phyloP scores from a whole-genome alignment of 2,113 vertebrate genomes.

The Climacteris rufus region DNA sequence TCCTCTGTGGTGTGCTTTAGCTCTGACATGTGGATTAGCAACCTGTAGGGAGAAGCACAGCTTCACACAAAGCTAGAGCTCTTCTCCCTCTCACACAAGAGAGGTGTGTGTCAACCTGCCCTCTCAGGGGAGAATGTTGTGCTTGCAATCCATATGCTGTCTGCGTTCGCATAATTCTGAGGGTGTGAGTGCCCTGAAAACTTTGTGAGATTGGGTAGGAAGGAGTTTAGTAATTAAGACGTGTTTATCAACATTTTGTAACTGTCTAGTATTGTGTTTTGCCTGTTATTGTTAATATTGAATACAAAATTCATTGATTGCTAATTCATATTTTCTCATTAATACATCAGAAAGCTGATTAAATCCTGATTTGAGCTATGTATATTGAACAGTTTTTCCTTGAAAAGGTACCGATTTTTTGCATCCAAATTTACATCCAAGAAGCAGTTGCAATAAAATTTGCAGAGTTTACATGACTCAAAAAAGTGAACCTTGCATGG shows the following conservation, averaged over 20 bases:
- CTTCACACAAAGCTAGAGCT: background rate
- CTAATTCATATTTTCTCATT: background rate
- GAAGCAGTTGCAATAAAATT: background rate
- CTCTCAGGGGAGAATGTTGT: background rate
- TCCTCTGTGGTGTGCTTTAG: fast-evolving
- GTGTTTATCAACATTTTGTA: background rate
- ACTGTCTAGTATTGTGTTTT: background rate
- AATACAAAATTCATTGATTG: background rate
- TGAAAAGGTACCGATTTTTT: background rate
- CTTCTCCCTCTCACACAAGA: background rate
- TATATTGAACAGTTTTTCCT: background rate
- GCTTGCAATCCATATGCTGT: background rate
- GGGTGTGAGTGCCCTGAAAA: background rate
- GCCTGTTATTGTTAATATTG: background rate
- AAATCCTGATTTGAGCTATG: background rate
- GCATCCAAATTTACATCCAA: background rate
- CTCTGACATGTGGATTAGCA: background rate
- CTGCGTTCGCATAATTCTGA: fast-evolving
- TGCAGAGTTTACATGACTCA: background rate
- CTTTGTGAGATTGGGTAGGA: background rate
- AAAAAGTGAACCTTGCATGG: background rate
- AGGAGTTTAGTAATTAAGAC: background rate
- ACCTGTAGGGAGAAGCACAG: background rate
- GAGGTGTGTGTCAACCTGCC: background rate
- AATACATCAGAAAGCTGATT: background rate